Conservation (phyloP, 1,140 invertebrate species). For the Caenorhabditis brenneri region DNA sequence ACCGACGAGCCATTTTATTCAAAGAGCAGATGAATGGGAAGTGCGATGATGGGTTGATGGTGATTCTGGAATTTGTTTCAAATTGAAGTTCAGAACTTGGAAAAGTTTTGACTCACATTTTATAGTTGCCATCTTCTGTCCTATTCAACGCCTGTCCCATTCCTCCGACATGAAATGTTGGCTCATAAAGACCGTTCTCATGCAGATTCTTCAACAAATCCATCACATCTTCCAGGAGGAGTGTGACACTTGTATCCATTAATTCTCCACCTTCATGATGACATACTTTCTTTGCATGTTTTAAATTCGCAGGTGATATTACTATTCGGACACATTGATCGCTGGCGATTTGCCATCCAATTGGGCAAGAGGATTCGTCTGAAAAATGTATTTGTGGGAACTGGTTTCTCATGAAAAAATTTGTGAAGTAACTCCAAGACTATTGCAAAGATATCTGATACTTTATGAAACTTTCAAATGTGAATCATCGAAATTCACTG, state of each 20-base stretch:
- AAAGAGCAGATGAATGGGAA: constrained; percentile 46
- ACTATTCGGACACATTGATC: constrained; percentile 33
- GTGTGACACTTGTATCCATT: constrained; percentile 33
- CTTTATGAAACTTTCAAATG: too few relatives aligned
- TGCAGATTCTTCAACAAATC: neutral
- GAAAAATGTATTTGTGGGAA: neutral
- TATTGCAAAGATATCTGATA: too few relatives aligned
- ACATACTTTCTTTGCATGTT: constrained; percentile 6
- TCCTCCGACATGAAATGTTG: neutral
- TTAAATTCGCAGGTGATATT: neutral
- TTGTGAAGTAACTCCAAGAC: too few relatives aligned
- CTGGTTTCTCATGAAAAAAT: too few relatives aligned
- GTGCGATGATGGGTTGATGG: neutral
- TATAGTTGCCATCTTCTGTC: neutral
- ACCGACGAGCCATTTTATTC: constrained; percentile 13
- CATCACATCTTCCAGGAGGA: neutral
- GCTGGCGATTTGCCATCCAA: constrained; percentile 24
- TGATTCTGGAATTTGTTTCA: neutral
- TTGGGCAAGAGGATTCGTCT: constrained; percentile 22
- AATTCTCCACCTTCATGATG: constrained; percentile 28
- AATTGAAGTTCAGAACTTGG: neutral
- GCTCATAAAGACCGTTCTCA: constrained; percentile 16
- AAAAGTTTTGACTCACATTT: constrained; percentile 4
- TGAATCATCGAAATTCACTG: too few relatives aligned
- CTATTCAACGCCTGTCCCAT: constrained; percentile 36